Conservation (phyloP, 2,888 invertebrate species). For the Ectemnius cavifrons region DNA sequence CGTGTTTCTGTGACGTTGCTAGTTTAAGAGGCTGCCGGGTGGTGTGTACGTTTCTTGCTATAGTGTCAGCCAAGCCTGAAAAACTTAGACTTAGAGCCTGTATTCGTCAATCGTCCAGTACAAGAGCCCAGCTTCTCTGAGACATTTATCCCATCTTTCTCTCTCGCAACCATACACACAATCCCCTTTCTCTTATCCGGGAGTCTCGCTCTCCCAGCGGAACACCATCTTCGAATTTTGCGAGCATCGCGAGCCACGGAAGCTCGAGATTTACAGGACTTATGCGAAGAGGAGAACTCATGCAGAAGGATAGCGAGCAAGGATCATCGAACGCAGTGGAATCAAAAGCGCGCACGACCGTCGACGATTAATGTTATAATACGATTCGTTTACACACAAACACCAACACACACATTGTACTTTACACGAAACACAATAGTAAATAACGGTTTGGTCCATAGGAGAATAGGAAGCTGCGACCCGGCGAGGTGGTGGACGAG, state of each 20-base stretch:
- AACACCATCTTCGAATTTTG: background rate
- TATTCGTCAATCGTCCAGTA: conserved; percentile 52
- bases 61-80: conserved; percentile 56
- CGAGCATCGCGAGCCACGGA: background rate
- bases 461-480: conserved; percentile 95
- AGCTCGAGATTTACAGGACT: conserved; percentile 1
- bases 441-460: conserved; percentile 79
- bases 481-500: conserved; percentile 95
- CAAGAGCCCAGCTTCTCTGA: conserved; percentile 58
- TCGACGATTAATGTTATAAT: background rate
- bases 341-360: background rate
- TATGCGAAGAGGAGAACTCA: background rate
- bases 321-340: background rate
- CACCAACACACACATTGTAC: conserved; percentile 12
- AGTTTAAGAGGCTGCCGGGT: conserved; percentile 28
- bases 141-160: conserved; percentile 5
- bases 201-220: background rate
- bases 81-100: conserved; percentile 50
- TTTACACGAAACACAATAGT: conserved; percentile 45
- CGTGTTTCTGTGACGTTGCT: conserved; percentile 13
- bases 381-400: conserved; percentile 7
- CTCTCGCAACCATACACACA: background rate
- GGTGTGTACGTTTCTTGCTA: conserved; percentile 45
- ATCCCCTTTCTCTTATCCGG: background rate
- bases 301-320: background rate